These are phyloP conservation scores for Hyaena hyaena DNA, from an alignment of 2,113 vertebrate species.

Conservation along the genomic window DNA sequence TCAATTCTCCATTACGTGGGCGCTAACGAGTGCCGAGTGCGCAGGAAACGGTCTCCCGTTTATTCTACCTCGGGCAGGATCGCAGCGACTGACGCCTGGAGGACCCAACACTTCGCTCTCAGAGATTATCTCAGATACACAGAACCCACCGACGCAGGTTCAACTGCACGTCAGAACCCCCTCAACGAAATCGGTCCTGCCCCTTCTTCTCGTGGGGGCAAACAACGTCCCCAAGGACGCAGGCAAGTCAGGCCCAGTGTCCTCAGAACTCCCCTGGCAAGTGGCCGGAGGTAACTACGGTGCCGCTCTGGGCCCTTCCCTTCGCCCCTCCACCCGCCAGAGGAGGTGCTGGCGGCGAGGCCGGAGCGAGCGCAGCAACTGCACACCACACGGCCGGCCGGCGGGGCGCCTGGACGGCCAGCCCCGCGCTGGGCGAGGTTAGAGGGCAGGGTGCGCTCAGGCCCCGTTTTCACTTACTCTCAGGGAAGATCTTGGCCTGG, in stretches of 20 bases:
- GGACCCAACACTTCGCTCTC: neutral
- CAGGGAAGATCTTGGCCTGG: slow-evolving; percentile 98
- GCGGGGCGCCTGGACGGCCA: neutral
- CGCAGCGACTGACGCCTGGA: neutral
- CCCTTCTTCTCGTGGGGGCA: neutral
- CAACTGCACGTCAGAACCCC: neutral
- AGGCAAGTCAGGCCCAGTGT: neutral
- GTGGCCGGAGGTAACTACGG: neutral
- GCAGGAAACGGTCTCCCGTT: neutral
- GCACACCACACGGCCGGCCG: neutral
- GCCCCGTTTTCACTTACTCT: slow-evolving; percentile 91
- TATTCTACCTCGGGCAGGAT: neutral
- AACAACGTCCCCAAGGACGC: neutral
- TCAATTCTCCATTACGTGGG: neutral
- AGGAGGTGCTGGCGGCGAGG: neutral
- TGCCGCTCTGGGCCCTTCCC: neutral
- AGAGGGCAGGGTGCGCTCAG: neutral
- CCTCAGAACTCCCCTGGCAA: neutral
- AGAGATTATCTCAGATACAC: neutral
- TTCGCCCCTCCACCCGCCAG: neutral
- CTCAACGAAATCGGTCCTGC: neutral
- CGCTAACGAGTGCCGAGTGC: neutral
- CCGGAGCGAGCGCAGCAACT: neutral
- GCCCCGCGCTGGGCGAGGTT: too few species aligned
- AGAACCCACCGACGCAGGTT: neutral